Conservation (phyloP, 2,888 invertebrate genomes). For the Drosophila lacicola region DNA sequence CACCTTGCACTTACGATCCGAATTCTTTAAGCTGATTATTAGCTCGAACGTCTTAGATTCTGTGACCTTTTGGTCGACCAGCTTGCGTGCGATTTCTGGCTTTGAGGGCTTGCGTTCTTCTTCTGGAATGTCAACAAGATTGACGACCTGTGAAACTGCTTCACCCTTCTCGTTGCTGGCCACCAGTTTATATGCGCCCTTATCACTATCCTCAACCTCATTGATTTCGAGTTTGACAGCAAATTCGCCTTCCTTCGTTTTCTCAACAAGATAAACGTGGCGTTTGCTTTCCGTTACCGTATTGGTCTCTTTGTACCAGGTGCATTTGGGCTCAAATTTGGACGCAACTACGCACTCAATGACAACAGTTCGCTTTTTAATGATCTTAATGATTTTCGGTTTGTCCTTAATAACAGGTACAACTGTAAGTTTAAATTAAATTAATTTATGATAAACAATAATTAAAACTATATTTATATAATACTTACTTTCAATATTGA, state of each 20-base stretch:
- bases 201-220: slow-evolving; percentile 92
- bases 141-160: slow-evolving; percentile 94
- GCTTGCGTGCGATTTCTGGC: slow-evolving; percentile 92
- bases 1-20: slow-evolving; percentile 92
- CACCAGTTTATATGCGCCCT: slow-evolving; percentile 94
- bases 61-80: slow-evolving; percentile 89
- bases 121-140: slow-evolving; percentile 93
- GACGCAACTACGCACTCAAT: slow-evolving; percentile 97
- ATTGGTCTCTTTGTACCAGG: slow-evolving; percentile 95
- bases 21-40: slow-evolving; percentile 89
- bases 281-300: slow-evolving; percentile 89
- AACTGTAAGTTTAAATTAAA: slow-evolving; percentile 86
- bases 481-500: slow-evolving; percentile 97
- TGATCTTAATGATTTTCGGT: slow-evolving; percentile 95
- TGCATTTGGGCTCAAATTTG: slow-evolving; percentile 96
- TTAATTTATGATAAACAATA: neutral
- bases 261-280: slow-evolving; percentile 82
- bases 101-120: slow-evolving; percentile 91
- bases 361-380: slow-evolving; percentile 96
- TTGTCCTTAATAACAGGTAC: slow-evolving; percentile 97
- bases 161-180: slow-evolving; percentile 97
- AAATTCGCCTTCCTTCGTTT: slow-evolving; percentile 91
- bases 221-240: slow-evolving; percentile 95
- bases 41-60: slow-evolving; percentile 93
- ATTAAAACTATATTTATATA: neutral